Evolutionary conservation across 2,113 vertebrate species (phyloP), one percentile per base, ranked within the genome.

Genomic region (Microcebus lehilahytsara): DNA sequence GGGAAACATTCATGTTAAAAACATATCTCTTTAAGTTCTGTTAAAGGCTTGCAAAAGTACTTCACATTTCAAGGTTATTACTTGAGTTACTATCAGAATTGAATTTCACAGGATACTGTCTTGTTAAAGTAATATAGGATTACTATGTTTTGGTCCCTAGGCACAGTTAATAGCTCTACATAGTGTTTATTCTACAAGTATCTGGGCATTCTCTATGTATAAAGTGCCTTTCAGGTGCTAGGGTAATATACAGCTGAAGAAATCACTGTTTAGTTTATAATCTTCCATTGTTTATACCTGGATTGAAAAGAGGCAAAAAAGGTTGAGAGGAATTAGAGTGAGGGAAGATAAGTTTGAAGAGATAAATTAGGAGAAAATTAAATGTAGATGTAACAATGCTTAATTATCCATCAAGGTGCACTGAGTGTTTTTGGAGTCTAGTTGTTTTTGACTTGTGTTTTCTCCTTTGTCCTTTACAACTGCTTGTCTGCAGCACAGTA

Each of bases 71-170:
- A 94, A 77, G 27, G 30, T 93, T 93, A 84, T 95, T 96, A 95
- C 37, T 85, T 96, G 62, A 96, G 40, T 96, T 95, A 81, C 58
- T 90, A 42, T 79, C 56, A 91, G 81, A 91, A 95, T 94, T 95
- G 77, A 93, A 91, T 97, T 96, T 91, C 74, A 91, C 2, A 93
- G 60, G 67, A 78, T 37, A 64, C 23, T 87, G 56, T 94, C 75
- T 49, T 5, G 49, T 93, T 89, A 62, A 16, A 75, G 80, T 34
- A 92, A 83, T 74, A 42, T 72, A 83, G 60, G 86, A n/a, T 92
- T 87, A 53, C 66, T 71, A 2, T 23, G 19, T 85, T 89, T 67
- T 51, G 53, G n/a, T 85, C 12, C 60, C 49, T 62, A 51, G 80
- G 53, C 37, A 66, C 37, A 79, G 37, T 85, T 91, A 17, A 62